Percentiles rank a stretch among this genome's conserved stretches.
Conservation (phyloP, 2,888 invertebrate genomes). For the Phengaris alcon region DNA sequence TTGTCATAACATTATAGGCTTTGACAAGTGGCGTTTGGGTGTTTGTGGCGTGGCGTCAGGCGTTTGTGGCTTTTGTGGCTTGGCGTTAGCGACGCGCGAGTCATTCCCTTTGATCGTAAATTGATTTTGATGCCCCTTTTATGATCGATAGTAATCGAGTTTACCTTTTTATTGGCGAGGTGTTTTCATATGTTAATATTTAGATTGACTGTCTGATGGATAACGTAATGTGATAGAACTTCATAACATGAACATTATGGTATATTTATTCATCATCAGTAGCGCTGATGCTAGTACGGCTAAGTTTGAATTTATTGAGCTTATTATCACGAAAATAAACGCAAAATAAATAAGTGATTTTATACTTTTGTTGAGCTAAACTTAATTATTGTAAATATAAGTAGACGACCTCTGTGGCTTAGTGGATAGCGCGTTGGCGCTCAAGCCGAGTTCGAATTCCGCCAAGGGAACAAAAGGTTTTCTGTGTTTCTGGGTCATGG, state of each 20-base stretch:
- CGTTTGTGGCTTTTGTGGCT: not conserved
- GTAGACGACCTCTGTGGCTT: too few relatives aligned
- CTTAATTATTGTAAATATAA: too few relatives aligned
- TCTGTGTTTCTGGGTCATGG: too few relatives aligned
- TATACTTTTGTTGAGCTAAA: too few relatives aligned
- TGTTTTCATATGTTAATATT: conserved; percentile 73
- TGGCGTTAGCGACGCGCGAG: conserved; percentile 33
- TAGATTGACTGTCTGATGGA: conserved; percentile 53
- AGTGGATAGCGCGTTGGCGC: too few relatives aligned
- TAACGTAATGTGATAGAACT: conserved; percentile 36
- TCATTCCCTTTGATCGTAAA: conserved; percentile 49
- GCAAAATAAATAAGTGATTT: too few relatives aligned
- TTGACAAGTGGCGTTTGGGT: conserved; percentile 70
- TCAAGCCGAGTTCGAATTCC: too few relatives aligned
- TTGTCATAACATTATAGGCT: conserved; percentile 70
- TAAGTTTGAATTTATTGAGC: too few relatives aligned
- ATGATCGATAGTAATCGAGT: conserved; percentile 65
- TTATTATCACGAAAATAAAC: too few relatives aligned
- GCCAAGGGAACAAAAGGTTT: too few relatives aligned
- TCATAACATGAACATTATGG: conserved; percentile 1
- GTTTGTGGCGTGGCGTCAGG: conserved; percentile 62
- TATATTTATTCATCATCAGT: conserved; percentile 19
- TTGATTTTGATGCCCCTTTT: conserved; percentile 52
- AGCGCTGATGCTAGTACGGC: too few relatives aligned
- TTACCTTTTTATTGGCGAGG: conserved; percentile 60